Evolutionary conservation across 2,113 vertebrate species (phyloP).

Genomic region (Isichthys henryi): DNA sequence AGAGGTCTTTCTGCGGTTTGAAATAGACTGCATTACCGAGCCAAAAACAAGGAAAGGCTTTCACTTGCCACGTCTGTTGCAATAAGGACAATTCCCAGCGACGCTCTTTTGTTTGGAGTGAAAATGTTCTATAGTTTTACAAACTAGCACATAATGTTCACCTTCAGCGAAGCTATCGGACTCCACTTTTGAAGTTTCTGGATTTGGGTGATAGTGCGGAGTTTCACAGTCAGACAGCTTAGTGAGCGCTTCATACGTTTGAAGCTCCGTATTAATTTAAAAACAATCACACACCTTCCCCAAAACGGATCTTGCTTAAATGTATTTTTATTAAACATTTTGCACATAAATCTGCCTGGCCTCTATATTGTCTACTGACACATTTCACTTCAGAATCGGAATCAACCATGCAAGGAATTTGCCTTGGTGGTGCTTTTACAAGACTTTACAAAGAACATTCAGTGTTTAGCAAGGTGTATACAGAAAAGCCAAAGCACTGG

Average conservation of each 20-base stretch:
- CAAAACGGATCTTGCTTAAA: background rate
- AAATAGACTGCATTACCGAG: background rate
- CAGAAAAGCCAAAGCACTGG: no score
- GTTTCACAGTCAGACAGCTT: background rate
- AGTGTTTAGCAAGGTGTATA: no score
- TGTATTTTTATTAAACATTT: background rate
- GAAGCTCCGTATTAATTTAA: background rate
- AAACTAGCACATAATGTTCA: background rate
- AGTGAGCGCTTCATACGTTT: background rate
- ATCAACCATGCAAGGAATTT: no score
- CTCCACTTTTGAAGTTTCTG: background rate
- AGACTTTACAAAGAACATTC: no score
- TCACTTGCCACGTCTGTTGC: background rate
- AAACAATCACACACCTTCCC: background rate
- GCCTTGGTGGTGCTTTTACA: no score
- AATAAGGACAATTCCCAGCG: background rate
- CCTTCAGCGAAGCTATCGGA: background rate
- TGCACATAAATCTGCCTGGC: background rate
- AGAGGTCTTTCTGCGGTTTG: background rate
- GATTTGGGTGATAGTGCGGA: background rate
- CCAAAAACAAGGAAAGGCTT: background rate
- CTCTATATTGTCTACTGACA: background rate
- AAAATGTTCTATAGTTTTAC: background rate
- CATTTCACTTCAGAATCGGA: background rate
- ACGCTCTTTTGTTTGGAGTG: background rate